These are phyloP conservation scores for Gallinago paraguaiae DNA, from an alignment of 2,113 vertebrate genomes.

Conservation along the genomic window DNA sequence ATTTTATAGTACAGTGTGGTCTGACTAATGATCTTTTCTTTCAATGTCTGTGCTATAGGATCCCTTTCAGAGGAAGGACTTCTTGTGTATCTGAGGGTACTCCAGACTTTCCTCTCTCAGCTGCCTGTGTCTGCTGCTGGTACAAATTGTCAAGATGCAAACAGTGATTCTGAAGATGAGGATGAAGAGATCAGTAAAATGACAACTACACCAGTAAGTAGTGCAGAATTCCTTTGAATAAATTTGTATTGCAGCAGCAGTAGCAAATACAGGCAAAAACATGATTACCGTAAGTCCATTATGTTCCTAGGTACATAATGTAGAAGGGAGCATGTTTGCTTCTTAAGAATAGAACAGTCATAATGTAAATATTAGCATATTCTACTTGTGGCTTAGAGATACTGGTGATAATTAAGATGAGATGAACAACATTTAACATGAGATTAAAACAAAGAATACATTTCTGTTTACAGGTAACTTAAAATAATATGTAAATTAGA, in stretches of 20 bases:
- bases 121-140: conserved; percentile 84
- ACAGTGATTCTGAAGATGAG: conserved; percentile 95
- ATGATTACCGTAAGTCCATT: accelerated
- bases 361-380: not conserved
- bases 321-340: not conserved
- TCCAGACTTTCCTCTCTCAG: conserved; percentile 88
- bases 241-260: not conserved
- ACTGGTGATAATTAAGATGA: not conserved
- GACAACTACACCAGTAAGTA: conserved; percentile 76
- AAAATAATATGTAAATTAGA: not conserved
- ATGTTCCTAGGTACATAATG: not conserved
- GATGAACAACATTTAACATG: too few species aligned
- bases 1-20: not conserved
- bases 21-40: not conserved
- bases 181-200: conserved; percentile 79
- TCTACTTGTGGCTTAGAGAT: not conserved
- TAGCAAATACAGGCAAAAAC: not conserved
- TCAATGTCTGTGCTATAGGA: conserved; percentile 68
- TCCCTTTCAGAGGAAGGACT: conserved; percentile 92
- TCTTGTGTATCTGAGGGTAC: conserved; percentile 87
- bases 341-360: not conserved
- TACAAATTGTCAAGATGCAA: conserved; percentile 77
- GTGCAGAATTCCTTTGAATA: not conserved
- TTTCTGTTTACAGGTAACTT: not conserved
- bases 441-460: not conserved